Base-by-base conservation (phyloP, 2,888 invertebrate species). In the Nomada flava region DNA sequence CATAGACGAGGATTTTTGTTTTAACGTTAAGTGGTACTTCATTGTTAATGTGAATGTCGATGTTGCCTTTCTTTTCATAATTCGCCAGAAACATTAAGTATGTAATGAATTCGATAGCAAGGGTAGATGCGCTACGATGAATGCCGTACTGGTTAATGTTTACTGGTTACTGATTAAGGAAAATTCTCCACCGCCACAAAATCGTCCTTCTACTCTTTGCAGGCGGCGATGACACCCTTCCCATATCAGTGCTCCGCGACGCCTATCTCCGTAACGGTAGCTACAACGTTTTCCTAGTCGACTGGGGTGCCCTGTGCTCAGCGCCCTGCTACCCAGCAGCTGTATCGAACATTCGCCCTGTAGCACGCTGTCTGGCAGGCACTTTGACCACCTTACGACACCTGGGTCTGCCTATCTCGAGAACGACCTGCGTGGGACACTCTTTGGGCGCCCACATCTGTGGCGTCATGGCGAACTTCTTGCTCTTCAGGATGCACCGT, bases 381-480 rank as follows among this genome's bases (percentile, higher is more conserved):
- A 95, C 96, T 3, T 93, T 97, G 59, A 95, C 95, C 7, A 94
- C 94, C 3, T 94, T 97, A 68, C 94, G 97, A 42, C 94, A 95
- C 81, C 95, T 96, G 3, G 97, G 97, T 0, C 93, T 96, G 60
- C 94, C 95, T 70, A 96, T 96, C 4, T 95, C 95, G 83, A 94
- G 95, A 60, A 95, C 97, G 53, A 96, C 96, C 0, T 97, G 97
- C 91, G 96, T 97, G 1, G 97, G 97, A 0, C 97, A 97, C 93
- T 96, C 96, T 5, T 94, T 96, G 57, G 97, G 97, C 0, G 96
- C 97, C 0, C 97, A 97, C 90, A 94, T 97, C 72, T 97, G 97
- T 88, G 97, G 97, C 13, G 95, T 97, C 79, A 96, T 97, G 86
- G 95, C 97, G 0, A 96, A 96, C 91, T 96, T 95, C 90, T 94